Percentiles rank a stretch among this genome's conserved stretches.
Evolutionary conservation across 1,140 invertebrate species (phyloP).

Genomic region (Asbolus verrucosus): DNA sequence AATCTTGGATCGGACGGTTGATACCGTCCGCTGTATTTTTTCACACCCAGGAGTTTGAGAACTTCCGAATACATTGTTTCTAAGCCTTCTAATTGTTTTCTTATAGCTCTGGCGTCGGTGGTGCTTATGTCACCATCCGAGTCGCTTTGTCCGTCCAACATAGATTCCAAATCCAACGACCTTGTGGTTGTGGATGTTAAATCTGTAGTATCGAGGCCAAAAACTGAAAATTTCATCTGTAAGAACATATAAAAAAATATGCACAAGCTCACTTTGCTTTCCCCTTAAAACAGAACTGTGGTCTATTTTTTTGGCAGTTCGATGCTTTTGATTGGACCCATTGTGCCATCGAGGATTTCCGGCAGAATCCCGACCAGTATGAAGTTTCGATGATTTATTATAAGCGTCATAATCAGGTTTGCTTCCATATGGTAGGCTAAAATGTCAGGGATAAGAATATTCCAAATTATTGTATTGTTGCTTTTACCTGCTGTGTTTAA

Average conservation of each 20-base stretch:
- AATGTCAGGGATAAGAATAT: too few species aligned
- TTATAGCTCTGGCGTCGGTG: slow-evolving; percentile 81
- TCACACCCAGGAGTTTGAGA: slow-evolving; percentile 81
- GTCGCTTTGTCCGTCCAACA: slow-evolving; percentile 76
- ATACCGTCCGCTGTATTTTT: slow-evolving; percentile 69
- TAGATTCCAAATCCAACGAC: slow-evolving; percentile 83
- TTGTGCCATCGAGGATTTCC: slow-evolving; percentile 55
- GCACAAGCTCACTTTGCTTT: slow-evolving; percentile 61
- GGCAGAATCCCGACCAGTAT: slow-evolving; percentile 45
- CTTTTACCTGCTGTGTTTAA: slow-evolving; percentile 67
- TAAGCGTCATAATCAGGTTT: slow-evolving; percentile 69
- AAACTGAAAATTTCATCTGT: slow-evolving; percentile 66
- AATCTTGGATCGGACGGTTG: slow-evolving; percentile 73
- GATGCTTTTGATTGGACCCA: slow-evolving; percentile 57
- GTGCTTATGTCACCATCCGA: slow-evolving; percentile 82
- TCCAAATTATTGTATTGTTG: too few species aligned
- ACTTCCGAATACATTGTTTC: slow-evolving; percentile 87
- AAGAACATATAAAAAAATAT: neutral
- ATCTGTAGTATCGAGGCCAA: slow-evolving; percentile 79
- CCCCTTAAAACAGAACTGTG: slow-evolving; percentile 59
- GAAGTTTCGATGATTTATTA: slow-evolving; percentile 59
- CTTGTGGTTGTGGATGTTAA: slow-evolving; percentile 82
- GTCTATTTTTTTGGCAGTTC: slow-evolving; percentile 60
- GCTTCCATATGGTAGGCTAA: slow-evolving; percentile 70
- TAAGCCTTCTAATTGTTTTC: slow-evolving; percentile 85